Conservation (phyloP, 2,888 invertebrate species). For the Anodontia alba region DNA sequence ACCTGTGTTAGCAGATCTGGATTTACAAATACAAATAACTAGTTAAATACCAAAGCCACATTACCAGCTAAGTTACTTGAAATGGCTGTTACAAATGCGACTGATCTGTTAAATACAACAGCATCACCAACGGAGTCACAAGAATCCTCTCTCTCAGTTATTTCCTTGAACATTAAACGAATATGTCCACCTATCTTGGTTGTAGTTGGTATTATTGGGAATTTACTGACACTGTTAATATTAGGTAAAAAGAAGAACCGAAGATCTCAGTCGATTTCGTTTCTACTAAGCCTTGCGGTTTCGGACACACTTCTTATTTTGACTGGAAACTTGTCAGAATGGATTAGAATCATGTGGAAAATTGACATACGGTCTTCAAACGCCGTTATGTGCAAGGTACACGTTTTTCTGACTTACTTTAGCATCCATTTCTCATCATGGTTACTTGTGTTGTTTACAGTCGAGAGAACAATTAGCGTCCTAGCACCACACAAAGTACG, state of each 20-base stretch:
- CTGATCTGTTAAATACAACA: too few relatives aligned
- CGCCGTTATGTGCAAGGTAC: slow-evolving; percentile 58
- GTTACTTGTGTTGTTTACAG: slow-evolving; percentile 75
- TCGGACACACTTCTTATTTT: slow-evolving; percentile 69
- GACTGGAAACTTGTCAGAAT: slow-evolving; percentile 70
- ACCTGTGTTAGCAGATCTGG: too few relatives aligned
- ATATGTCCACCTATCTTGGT: slow-evolving; percentile 69
- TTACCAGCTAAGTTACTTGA: too few relatives aligned
- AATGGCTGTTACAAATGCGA: too few relatives aligned
- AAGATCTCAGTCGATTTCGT: slow-evolving; percentile 65
- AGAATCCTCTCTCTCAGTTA: too few relatives aligned
- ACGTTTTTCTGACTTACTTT: slow-evolving; percentile 69
- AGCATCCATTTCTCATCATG: slow-evolving; percentile 73
- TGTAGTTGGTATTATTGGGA: slow-evolving; percentile 72
- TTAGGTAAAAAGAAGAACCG: slow-evolving; percentile 59
- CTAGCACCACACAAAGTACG: slow-evolving; percentile 71
- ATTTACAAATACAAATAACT: too few relatives aligned
- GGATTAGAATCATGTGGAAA: slow-evolving; percentile 41
- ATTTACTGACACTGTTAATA: slow-evolving; percentile 66
- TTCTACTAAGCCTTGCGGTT: slow-evolving; percentile 67
- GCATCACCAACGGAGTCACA: too few relatives aligned
- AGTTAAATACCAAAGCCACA: too few relatives aligned
- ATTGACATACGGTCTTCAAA: slow-evolving; percentile 61
- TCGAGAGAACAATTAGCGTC: slow-evolving; percentile 72
- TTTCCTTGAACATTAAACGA: neutral